Conservation (phyloP, 2,888 invertebrate genomes). For the Meta bourneti region DNA sequence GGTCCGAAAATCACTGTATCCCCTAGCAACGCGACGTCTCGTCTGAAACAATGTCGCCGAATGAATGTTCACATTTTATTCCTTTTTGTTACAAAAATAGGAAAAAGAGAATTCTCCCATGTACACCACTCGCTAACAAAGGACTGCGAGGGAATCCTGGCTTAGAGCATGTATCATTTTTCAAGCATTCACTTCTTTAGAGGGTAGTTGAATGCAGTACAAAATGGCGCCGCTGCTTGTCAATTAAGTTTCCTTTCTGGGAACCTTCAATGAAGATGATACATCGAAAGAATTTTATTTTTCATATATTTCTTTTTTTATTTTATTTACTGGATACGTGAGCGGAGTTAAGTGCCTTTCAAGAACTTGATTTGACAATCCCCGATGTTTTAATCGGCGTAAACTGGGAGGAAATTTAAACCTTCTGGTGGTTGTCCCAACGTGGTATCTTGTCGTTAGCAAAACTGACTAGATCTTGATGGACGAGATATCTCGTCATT, state of each 20-base stretch:
- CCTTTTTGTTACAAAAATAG: background rate
- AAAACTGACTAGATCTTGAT: too few relatives aligned
- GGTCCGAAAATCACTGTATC: conserved; percentile 52
- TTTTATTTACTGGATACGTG: too few relatives aligned
- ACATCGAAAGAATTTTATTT: conserved; percentile 11
- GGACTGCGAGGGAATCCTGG: background rate
- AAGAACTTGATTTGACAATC: background rate
- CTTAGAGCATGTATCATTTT: conserved; percentile 29
- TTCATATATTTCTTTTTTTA: background rate
- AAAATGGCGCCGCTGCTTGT: conserved; percentile 28
- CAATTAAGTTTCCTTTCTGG: conserved; percentile 29
- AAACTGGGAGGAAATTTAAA: too few relatives aligned
- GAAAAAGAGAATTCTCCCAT: conserved; percentile 24
- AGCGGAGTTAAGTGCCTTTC: background rate
- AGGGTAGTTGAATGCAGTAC: background rate
- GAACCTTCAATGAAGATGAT: conserved; percentile 29
- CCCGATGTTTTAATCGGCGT: too few relatives aligned
- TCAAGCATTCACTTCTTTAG: conserved; percentile 27
- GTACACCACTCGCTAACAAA: conserved; percentile 33
- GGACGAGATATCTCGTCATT: too few relatives aligned
- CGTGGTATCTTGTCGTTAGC: too few relatives aligned
- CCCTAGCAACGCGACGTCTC: conserved; percentile 60
- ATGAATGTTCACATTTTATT: conserved; percentile 44
- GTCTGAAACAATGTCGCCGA: conserved; percentile 65
- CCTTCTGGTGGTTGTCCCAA: too few relatives aligned